Evolutionary conservation across 37 sponge, comb jelly and placozoan species (phyloP), one percentile per base, ranked within the genome.

Genomic region (Dysidea cf. avara): DNA sequence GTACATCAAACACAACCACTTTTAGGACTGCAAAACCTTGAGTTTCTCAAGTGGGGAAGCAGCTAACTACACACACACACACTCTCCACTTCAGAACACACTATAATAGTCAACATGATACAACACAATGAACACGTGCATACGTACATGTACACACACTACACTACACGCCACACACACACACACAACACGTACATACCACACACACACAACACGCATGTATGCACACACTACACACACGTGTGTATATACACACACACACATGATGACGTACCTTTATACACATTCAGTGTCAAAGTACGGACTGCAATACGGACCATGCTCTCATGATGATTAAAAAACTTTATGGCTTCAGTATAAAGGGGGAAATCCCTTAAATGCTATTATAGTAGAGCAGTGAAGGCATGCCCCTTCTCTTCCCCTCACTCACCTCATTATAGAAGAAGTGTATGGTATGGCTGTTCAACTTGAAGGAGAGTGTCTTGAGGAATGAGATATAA

Each of bases 401-500:
- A 5, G 12, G 12, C 30, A 28, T 11, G 6, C 5, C 58, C 30
- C 11, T 5, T 13, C 7, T 24, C 30, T 13, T 30, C 58, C 5
- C 7, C 48, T 37, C 2, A 7, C 84, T 55, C 53, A 96, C 96
- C 89, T 99, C 99, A 81, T 99, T 99, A 66, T 82, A 99, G 81
- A 99, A 99, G 88, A 99, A 90, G 57, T 99, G 93, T 18, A 99
- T 87, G 21, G 99, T 99, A 76, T 99, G 91, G 28, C 64, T 76
- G 81, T 99, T 92, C 43, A 99, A 86, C 40, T 92, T 89, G 49
- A 99, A 81, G 69, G 96, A 95, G 57, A 99, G 89, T 0, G 99
- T 99, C 81, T 99, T 99, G 49, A 99, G 86, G 64, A 99, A 93
- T 36, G 99, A 99, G 65, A 99, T 92, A 83, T 99, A 99, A 73